Evolutionary conservation across 2,888 invertebrate species (phyloP).

Genomic region (Lasioglossum villosulum): DNA sequence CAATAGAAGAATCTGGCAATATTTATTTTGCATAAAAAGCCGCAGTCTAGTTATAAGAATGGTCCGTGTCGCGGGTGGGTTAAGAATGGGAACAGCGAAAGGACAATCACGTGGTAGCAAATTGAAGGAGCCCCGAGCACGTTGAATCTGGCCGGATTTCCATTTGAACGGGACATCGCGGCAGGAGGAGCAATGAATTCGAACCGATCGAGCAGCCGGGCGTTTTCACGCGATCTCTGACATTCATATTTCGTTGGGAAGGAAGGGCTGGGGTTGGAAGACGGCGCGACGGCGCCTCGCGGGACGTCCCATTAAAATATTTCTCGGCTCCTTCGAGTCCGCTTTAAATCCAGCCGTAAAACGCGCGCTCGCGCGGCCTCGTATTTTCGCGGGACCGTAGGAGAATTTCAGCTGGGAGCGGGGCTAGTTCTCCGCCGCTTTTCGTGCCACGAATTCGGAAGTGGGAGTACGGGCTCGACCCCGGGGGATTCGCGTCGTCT

Average conservation of each 20-base stretch:
- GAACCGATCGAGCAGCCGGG: constrained; percentile 4
- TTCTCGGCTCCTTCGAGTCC: constrained; percentile 20
- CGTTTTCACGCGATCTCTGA: neutral
- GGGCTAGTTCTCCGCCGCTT: constrained; percentile 14
- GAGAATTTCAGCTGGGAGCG: constrained; percentile 28
- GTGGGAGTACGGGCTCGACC: constrained; percentile 8
- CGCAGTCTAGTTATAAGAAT: neutral
- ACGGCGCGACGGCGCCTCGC: neutral
- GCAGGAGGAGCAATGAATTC: neutral
- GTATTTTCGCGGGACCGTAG: constrained; percentile 43
- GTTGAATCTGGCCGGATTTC: neutral
- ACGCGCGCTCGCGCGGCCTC: constrained; percentile 19
- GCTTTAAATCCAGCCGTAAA: constrained; percentile 47
- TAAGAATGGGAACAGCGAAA: neutral
- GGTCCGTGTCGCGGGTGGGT: neutral
- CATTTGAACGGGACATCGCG: neutral
- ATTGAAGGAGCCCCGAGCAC: neutral
- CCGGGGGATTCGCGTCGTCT: constrained; percentile 38
- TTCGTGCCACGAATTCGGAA: constrained; percentile 63
- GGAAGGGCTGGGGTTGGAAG: neutral
- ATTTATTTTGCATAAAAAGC: neutral
- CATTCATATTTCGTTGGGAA: neutral
- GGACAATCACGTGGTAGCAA: neutral
- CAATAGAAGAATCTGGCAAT: neutral
- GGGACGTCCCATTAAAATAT: constrained; percentile 42